Evolutionary conservation across 92 coral and sea anemone species (phyloP).

Genomic region (Phymanthus crucifer): DNA sequence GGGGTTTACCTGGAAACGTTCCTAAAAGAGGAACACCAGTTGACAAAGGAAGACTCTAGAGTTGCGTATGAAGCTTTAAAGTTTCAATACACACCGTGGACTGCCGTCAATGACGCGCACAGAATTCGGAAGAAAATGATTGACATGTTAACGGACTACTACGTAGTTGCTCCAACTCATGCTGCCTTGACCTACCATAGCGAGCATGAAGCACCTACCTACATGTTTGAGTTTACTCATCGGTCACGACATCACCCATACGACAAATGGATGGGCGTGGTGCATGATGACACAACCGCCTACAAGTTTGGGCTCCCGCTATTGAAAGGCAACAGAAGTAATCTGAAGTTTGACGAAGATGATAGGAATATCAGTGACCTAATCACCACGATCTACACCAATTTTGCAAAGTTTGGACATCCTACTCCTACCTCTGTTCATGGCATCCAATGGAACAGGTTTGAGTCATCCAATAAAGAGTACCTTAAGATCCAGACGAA

Average conservation of each 20-base stretch:
- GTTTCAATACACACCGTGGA: slow-evolving; percentile 76
- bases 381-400: slow-evolving; percentile 56
- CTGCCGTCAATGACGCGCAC: not conserved
- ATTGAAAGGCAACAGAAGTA: slow-evolving; percentile 4
- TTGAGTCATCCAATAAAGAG: slow-evolving; percentile 50
- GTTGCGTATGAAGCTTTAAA: slow-evolving; percentile 38
- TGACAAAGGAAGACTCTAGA: not conserved
- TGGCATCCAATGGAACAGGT: slow-evolving; percentile 51
- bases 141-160: slow-evolving; percentile 53
- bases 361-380: slow-evolving; percentile 65
- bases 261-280: slow-evolving; percentile 65
- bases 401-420: slow-evolving; percentile 61
- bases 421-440: slow-evolving; percentile 51
- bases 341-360: slow-evolving; percentile 31
- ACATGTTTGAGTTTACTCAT: slow-evolving; percentile 69
- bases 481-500: slow-evolving; percentile 59
- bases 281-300: slow-evolving; percentile 66
- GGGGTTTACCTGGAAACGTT: not conserved
- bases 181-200: slow-evolving; percentile 53
- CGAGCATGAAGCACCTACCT: slow-evolving; percentile 39
- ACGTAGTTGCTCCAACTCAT: slow-evolving; percentile 60
- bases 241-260: slow-evolving; percentile 40
- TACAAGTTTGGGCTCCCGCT: slow-evolving; percentile 73
- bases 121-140: slow-evolving; percentile 26
- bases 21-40: not conserved